Conservation (phyloP, 1,140 invertebrate genomes). For the Nephila pilipes region DNA sequence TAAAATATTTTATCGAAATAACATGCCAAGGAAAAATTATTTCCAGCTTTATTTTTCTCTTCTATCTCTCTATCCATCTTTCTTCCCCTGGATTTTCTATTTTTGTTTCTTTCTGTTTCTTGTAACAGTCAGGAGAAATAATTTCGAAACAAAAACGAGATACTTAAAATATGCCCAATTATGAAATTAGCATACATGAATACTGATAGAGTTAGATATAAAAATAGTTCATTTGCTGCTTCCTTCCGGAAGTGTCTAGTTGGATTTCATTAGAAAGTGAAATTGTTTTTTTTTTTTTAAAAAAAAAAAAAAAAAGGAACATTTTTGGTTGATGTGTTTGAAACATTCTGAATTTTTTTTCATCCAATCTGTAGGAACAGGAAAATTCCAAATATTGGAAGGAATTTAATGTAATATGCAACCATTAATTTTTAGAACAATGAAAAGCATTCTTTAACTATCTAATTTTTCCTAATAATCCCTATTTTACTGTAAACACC, state of each 20-base stretch:
- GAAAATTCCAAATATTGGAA: background rate
- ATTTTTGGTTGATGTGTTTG: background rate
- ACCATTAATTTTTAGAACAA: too few relatives aligned
- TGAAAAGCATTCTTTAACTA: too few relatives aligned
- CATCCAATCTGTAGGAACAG: too few relatives aligned
- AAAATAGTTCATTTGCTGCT: background rate
- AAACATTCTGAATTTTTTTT: background rate
- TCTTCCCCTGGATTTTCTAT: background rate
- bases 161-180: constrained; percentile 24
- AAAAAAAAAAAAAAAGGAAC: too few relatives aligned
- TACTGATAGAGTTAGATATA: background rate
- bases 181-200: constrained; percentile 46
- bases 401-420: too few relatives aligned
- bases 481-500: too few relatives aligned
- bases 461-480: too few relatives aligned
- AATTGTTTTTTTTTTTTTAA: background rate
- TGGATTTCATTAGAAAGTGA: background rate
- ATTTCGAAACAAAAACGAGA: constrained; percentile 15
- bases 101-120: background rate
- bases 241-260: background rate
- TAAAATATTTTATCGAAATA: constrained; percentile 56
- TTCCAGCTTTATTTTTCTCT: background rate
- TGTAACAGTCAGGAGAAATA: background rate
- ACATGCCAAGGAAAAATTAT: constrained; percentile 39
- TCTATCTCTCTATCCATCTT: background rate